Evolutionary conservation across 2,797 vertebrate genomes (phyloP), one percentile per base, ranked within the genome.

Genomic region (Coluber constrictor): DNA sequence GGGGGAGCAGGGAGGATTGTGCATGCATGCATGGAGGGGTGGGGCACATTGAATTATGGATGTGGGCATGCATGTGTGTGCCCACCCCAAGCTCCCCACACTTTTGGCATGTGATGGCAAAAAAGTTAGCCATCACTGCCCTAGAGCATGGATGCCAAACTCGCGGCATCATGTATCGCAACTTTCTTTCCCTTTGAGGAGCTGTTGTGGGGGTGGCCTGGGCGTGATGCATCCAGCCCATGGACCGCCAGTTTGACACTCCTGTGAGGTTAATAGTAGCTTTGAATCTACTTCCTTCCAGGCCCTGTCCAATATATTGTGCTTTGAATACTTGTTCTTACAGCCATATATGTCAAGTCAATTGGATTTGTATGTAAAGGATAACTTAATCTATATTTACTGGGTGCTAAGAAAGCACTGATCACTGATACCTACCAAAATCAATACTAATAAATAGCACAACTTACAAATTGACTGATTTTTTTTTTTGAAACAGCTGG

Each of bases 361-460:
- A 86, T 89, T 51, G 94, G 37, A 83, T 83, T 83, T 47, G 20
- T 47, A 83, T 47, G 37, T 25, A 83, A 93, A 92, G 90, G 91
- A 94, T 89, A 93, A 92, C 93, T 92, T 91, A 94, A 93, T 93
- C 93, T 94, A 92, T 96, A 95, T 95, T 95, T 97, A 95, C 93
- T 95, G 90, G 92, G n/a, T 54, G 66, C 86, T 0, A 54, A 95
- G 51, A 90, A 95, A 95, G 93, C 87, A 0, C 94, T 93, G 93
- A 91, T 94, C 94, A 95, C 93, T 90, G 0, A 89, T 91, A 91
- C 91, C 0, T 51, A 89, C n/a, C 70, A 91, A 92, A 93, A 94
- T 92, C 93, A 86, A 94, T 93, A 93, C 93, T 92, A 95, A 96
- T 97, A 96, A 97, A 96, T 96, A 96, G 94, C 92, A 92, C 94